Evolutionary conservation across 2,797 vertebrate genomes (phyloP).

Genomic region (Neosalanx taihuensis): DNA sequence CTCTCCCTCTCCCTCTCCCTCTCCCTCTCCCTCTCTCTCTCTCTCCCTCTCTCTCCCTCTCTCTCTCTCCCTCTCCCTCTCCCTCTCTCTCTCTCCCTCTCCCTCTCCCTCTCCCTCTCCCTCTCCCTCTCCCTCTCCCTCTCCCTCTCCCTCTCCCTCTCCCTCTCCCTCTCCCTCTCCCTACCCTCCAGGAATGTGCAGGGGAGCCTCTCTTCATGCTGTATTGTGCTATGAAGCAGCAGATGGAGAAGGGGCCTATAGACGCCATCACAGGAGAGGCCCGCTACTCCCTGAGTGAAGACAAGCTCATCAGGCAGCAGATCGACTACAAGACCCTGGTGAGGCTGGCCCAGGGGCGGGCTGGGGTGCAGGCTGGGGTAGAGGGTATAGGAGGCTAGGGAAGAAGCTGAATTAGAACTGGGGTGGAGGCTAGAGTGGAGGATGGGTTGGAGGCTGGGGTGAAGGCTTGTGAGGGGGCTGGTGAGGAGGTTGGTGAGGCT

Average conservation of each 20-base stretch:
- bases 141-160: conserved; percentile 1
- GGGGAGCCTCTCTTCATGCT: conserved; percentile 96
- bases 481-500: no score
- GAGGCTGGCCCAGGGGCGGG: conserved; percentile 51
- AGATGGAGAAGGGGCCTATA: conserved; percentile 97
- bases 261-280: conserved; percentile 97
- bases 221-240: conserved; percentile 96
- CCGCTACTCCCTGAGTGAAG: conserved; percentile 95
- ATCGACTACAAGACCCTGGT: conserved; percentile 98
- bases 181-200: conserved; percentile 82
- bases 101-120: conserved; percentile 40
- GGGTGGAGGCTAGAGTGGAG: no score
- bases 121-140: background rate
- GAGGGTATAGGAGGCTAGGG: no score
- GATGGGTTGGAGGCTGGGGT: no score
- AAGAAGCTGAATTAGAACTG: no score
- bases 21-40: conserved; percentile 27
- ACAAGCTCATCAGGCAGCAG: conserved; percentile 97
- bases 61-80: background rate
- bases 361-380: no score
- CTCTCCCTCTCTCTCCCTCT: conserved; percentile 12
- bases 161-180: conserved; percentile 19
- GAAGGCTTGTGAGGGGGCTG: no score
- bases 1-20: background rate
- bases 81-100: conserved; percentile 5